A percentile compares a stretch with the other conserved stretches of the same genome.
Conservation (phyloP, 2,797 vertebrate species). For the Ateles fusciceps region DNA sequence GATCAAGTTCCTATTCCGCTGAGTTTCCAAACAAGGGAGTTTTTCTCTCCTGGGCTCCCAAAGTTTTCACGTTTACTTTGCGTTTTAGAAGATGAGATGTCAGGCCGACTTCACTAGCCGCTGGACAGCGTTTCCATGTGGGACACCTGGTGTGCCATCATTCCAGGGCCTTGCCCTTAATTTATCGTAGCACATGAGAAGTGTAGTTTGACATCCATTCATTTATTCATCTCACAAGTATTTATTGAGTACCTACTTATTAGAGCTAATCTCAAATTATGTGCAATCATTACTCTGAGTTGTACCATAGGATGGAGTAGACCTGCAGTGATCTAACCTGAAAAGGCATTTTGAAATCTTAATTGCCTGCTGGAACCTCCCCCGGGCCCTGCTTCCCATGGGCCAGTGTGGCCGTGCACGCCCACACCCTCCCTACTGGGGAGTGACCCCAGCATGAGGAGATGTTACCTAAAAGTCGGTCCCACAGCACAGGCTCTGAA, state of each 20-base stretch:
- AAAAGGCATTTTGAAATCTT: conserved; percentile 65
- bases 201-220: not conserved
- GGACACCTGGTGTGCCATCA: not conserved
- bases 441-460: not conserved
- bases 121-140: not conserved
- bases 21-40: not conserved
- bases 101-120: not conserved
- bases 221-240: conserved; percentile 50
- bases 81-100: not conserved
- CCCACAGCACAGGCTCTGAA: not conserved
- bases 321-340: conserved; percentile 59
- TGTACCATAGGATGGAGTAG: conserved; percentile 50
- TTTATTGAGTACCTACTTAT: conserved; percentile 66
- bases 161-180: not conserved
- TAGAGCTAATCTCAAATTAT: conserved; percentile 60
- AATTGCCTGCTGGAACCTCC: conserved; percentile 63
- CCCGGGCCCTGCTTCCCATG: not conserved
- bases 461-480: not conserved
- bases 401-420: not conserved
- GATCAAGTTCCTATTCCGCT: not conserved
- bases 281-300: conserved; percentile 19
- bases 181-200: not conserved
- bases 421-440: not conserved
- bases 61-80: not conserved
- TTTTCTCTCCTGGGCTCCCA: not conserved